Conservation (phyloP, 2,888 invertebrate genomes). For the Chymomyza fuscimana region DNA sequence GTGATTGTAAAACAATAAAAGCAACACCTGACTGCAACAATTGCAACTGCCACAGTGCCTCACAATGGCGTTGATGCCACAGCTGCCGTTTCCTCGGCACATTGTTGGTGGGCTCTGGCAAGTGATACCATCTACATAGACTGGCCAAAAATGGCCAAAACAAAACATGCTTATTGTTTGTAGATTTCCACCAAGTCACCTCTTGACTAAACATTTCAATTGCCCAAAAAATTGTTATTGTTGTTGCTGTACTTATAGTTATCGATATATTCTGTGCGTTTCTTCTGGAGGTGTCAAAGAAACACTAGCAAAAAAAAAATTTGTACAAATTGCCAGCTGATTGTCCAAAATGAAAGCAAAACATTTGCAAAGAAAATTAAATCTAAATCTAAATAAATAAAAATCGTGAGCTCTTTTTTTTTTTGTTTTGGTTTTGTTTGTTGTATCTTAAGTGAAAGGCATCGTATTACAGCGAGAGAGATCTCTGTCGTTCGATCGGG, state of each 20-base stretch:
- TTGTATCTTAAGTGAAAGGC: conserved; percentile 67
- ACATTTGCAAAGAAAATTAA: conserved; percentile 52
- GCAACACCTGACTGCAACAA: conserved; percentile 67
- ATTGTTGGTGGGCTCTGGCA: conserved; percentile 58
- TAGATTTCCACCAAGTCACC: conserved; percentile 36
- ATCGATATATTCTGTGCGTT: neutral
- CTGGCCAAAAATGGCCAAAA: conserved; percentile 60
- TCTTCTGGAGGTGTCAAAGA: neutral
- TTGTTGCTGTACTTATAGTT: neutral
- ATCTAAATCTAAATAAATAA: conserved; percentile 74
- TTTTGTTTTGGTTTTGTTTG: neutral
- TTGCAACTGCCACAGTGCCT: conserved; percentile 26
- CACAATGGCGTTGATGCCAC: conserved; percentile 66
- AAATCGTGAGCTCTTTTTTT: conserved; percentile 66
- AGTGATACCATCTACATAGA: conserved; percentile 10
- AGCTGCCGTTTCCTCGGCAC: conserved; percentile 46
- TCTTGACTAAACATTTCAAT: conserved; percentile 62
- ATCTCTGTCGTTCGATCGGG: conserved; percentile 37
- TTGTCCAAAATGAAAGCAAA: conserved; percentile 24
- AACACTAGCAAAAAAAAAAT: conserved; percentile 9
- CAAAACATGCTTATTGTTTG: conserved; percentile 67
- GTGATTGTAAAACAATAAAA: conserved; percentile 74
- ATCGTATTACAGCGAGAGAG: conserved; percentile 49
- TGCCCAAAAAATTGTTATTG: conserved; percentile 30
- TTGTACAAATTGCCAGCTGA: conserved; percentile 45